Percentiles rank a stretch among this genome's conserved stretches.
phyloP scores from a whole-genome alignment of 2,113 vertebrate species.

The Urocitellus parryii region DNA sequence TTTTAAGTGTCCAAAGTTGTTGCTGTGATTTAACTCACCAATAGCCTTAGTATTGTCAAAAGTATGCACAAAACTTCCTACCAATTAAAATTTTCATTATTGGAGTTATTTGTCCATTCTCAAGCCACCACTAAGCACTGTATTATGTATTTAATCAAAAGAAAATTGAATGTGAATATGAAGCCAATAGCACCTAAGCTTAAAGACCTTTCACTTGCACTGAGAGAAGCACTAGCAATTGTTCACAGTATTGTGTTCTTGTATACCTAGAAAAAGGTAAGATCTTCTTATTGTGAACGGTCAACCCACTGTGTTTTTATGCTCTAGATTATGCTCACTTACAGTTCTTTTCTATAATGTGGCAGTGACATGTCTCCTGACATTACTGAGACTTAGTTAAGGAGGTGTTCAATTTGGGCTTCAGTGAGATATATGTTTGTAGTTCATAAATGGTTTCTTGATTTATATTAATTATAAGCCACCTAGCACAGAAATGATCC shows the following conservation, averaged over 20 bases:
- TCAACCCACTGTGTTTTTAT: not conserved
- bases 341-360: not conserved
- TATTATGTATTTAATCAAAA: slow-evolving; percentile 41
- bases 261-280: not conserved
- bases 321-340: not conserved
- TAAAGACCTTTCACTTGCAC: not conserved
- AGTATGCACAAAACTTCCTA: not conserved
- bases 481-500: not conserved
- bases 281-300: not conserved
- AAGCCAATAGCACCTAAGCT: not conserved
- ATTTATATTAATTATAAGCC: not conserved
- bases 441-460: not conserved
- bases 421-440: not conserved
- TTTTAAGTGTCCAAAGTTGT: not conserved
- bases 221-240: not conserved
- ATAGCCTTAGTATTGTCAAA: not conserved
- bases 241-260: not conserved
- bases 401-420: not conserved
- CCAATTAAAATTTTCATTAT: slow-evolving; percentile 33
- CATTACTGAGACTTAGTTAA: not conserved
- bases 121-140: not conserved
- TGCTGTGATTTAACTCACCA: slow-evolving; percentile 12
- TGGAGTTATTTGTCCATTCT: not conserved
- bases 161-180: not conserved
- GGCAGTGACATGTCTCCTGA: not conserved